These are phyloP conservation scores for Sebastes fasciatus DNA, from an alignment of 2,113 vertebrate genomes.

Conservation along the genomic window DNA sequence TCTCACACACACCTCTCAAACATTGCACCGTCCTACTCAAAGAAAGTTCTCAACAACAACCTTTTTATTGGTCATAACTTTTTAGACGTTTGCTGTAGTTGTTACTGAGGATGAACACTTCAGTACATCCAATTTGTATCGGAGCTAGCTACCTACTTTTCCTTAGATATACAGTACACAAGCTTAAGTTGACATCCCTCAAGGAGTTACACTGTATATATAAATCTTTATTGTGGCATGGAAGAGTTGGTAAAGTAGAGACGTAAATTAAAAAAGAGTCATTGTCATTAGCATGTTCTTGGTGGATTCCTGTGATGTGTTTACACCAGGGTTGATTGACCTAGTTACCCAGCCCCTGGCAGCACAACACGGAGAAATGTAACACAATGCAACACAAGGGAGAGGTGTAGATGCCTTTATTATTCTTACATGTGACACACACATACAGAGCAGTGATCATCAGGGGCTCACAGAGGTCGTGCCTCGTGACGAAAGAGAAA, in stretches of 20 bases:
- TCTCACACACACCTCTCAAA: not conserved
- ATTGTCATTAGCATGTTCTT: conserved; percentile 77
- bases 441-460: conserved; percentile 55
- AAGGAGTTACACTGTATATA: conserved; percentile 21
- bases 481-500: conserved; percentile 68
- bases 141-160: not conserved
- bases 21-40: not conserved
- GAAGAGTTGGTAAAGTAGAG: conserved; percentile 6
- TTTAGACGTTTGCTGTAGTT: not conserved
- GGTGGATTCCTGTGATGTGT: conserved; percentile 68
- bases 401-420: conserved; percentile 72
- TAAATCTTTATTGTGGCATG: conserved; percentile 25
- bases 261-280: conserved; percentile 61
- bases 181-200: not conserved
- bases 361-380: conserved; percentile 68
- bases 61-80: not conserved
- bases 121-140: not conserved
- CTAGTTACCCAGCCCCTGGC: conserved; percentile 75
- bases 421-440: conserved; percentile 70
- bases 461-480: conserved; percentile 76
- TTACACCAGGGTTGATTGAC: conserved; percentile 79
- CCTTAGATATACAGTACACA: not conserved
- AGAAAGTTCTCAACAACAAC: not conserved
- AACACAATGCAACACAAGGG: conserved; percentile 75
- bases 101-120: not conserved